These are phyloP conservation scores for Centroberyx gerrardi DNA, from an alignment of 2,797 vertebrate species.

Conservation along the genomic window DNA sequence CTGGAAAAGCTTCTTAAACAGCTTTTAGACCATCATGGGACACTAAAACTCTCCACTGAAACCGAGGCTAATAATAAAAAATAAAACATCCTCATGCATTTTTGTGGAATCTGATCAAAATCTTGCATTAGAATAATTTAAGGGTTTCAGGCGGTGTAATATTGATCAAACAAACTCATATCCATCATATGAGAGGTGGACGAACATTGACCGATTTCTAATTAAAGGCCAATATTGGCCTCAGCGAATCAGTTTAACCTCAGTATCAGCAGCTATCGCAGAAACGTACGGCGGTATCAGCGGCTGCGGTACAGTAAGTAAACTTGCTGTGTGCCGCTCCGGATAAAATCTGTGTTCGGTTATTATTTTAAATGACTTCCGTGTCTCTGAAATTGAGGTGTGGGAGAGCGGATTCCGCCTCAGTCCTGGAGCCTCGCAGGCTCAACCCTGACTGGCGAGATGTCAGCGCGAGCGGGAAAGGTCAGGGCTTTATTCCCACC, in stretches of 20 bases:
- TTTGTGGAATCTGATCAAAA: neutral
- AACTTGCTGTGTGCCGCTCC: constrained; percentile 9
- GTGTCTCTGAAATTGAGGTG: constrained; percentile 21
- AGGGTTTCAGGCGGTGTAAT: constrained; percentile 36
- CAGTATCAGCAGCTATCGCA: constrained; percentile 26
- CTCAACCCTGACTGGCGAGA: constrained; percentile 34
- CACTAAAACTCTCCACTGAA: constrained; percentile 10
- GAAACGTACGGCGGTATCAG: constrained; percentile 20
- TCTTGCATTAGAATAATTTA: constrained; percentile 23
- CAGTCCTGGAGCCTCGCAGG: constrained; percentile 30
- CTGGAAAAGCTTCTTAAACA: constrained; percentile 24
- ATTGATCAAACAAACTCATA: constrained; percentile 39
- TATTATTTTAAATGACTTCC: constrained; percentile 42
- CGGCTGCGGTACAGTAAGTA: constrained; percentile 18
- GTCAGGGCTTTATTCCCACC: constrained; percentile 55
- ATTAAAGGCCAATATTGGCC: constrained; percentile 35
- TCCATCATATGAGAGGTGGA: constrained; percentile 49
- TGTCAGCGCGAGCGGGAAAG: constrained; percentile 53
- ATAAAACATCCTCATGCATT: neutral
- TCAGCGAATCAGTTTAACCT: no score
- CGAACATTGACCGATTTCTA: constrained; percentile 44
- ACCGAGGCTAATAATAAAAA: neutral
- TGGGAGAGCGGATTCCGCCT: constrained; percentile 36
- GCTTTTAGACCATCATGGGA: neutral
- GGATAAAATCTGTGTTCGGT: constrained; percentile 17